Evolutionary conservation across 2,888 invertebrate species (phyloP), one percentile per base, ranked within the genome.

Genomic region (Lomographa bimaculata): DNA sequence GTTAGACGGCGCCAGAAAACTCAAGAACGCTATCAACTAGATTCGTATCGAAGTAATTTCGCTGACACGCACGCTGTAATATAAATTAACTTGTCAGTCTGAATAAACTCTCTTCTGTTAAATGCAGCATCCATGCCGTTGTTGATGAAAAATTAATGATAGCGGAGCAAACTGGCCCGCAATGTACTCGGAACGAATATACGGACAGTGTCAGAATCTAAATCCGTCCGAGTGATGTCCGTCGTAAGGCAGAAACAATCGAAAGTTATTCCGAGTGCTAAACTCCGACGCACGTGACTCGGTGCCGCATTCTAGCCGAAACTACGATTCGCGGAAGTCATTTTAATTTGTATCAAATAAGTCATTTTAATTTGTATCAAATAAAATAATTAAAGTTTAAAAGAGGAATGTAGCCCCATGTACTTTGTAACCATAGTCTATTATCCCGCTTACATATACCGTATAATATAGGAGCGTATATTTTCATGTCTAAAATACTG

Each of bases 241-340:
- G 68, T 54, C 52, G 51, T 54, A 66, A 69, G 73, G 66, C 64
- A 71, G 79, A 75, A 80, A 85, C 85, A 86, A 86, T 84, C 79
- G 78, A 75, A 77, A 82, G 82, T 80, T 86, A 85, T 86, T 84
- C 84, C 75, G 69, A 81, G 82, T 79, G 77, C 72, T 75, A 74
- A 75, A 75, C 68, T 63, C 65, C 37, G 44, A 25, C 43, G 57
- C 80, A 78, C 77, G 75, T 79, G 78, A 82, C 71, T 57, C 66
- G 64, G 63, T 74, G 70, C 75, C 76, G 77, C 77, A 78, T 80
- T 80, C 80, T 74, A 62, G 56, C 60, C 60, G 61, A 73, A 74
- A 64, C 51, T 54, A 39, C 55, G 65, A 70, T 71, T 75, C 65
- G 65, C 72, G 71, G 73, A 78, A 73, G 78, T 69, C 42, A 3